Evolutionary conservation across 2,888 invertebrate species (phyloP).

Genomic region (Campopleginae sp.): DNA sequence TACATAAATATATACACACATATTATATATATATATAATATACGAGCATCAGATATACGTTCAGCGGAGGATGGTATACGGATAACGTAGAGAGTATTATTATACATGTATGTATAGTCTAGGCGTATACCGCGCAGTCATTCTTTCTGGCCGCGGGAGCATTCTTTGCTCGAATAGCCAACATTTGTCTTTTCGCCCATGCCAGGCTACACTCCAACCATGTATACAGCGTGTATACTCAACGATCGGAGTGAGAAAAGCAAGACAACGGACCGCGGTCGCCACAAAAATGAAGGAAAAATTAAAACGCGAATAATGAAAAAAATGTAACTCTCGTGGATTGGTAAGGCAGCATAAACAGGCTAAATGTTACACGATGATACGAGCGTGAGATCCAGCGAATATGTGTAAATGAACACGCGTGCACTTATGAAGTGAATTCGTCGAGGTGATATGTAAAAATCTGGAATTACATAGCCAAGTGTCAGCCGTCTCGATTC

Average conservation of each 20-base stretch:
- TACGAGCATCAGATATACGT: constrained; percentile 51
- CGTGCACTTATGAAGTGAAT: not conserved
- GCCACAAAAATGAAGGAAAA: constrained; percentile 23
- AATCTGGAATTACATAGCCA: constrained; percentile 45
- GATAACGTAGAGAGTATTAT: constrained; percentile 49
- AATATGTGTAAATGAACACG: not conserved
- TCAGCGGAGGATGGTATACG: constrained; percentile 29
- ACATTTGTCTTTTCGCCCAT: constrained; percentile 63
- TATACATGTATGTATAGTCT: constrained; percentile 58
- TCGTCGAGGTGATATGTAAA: constrained; percentile 10
- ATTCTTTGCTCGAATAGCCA: constrained; percentile 64
- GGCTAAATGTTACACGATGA: not conserved
- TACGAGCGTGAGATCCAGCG: not conserved
- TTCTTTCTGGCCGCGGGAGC: constrained; percentile 63
- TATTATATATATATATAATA: constrained; percentile 39
- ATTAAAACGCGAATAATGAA: not conserved
- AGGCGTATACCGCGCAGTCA: constrained; percentile 62
- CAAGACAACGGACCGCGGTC: constrained; percentile 30
- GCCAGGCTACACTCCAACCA: constrained; percentile 24
- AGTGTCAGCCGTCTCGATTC: constrained; percentile 26
- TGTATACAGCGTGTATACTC: constrained; percentile 23
- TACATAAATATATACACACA: constrained; percentile 19
- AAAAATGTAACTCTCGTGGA: constrained; percentile 10
- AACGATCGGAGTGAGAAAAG: constrained; percentile 13
- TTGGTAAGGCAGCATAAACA: not conserved